phyloP scores from a whole-genome alignment of 2,113 vertebrate species.

The Tragulus kanchil region DNA sequence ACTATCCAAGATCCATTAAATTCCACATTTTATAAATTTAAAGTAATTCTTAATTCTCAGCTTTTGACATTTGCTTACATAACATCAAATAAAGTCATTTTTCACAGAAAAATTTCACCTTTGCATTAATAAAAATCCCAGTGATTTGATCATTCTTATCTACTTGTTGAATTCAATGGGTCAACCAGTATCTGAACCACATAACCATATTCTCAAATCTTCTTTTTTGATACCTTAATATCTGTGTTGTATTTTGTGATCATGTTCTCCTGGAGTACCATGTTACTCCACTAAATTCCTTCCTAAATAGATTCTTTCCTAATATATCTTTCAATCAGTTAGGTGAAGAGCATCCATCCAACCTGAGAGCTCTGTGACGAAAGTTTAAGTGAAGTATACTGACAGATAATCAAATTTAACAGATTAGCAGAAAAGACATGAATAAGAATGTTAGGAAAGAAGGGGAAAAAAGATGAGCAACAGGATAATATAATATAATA shows the following conservation, averaged over 20 bases:
- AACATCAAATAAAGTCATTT: not conserved
- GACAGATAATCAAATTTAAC: not conserved
- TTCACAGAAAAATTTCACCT: too few species aligned
- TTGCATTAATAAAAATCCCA: too few species aligned
- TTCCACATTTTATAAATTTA: not conserved
- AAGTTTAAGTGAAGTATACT: not conserved
- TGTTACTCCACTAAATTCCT: not conserved
- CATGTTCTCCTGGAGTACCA: not conserved
- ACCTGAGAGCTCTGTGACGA: not conserved
- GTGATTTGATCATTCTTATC: too few species aligned
- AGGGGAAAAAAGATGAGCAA: not conserved
- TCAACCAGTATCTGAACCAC: not conserved
- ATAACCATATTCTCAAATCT: not conserved
- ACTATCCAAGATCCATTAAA: not conserved
- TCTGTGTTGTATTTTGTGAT: not conserved
- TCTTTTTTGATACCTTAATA: not conserved
- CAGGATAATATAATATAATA: too few species aligned
- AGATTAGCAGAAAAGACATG: not conserved
- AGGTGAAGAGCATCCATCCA: not conserved
- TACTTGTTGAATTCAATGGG: too few species aligned
- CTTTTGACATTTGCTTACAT: not conserved
- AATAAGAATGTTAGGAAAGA: not conserved
- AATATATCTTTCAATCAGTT: not conserved
- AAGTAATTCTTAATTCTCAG: not conserved
- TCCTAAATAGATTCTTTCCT: not conserved